phyloP scores from a whole-genome alignment of 1,140 invertebrate genomes.

The Batillaria attramentaria region DNA sequence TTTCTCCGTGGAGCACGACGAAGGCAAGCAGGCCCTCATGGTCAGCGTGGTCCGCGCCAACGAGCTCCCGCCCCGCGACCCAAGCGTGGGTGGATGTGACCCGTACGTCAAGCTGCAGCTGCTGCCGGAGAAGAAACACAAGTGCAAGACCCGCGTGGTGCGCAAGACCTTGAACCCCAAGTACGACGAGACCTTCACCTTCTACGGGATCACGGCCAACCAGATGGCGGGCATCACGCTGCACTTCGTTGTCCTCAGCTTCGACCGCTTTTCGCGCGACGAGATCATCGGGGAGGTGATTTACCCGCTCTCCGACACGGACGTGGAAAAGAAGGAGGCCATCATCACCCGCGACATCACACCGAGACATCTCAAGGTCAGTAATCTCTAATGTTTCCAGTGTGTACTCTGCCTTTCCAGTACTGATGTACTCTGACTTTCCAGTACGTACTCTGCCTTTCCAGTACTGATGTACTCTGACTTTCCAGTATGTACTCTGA shows the following conservation, averaged over 20 bases:
- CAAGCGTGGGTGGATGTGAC: constrained; percentile 82
- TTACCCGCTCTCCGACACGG: constrained; percentile 74
- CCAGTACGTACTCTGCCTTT: no score
- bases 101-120: constrained; percentile 91
- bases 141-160: constrained; percentile 88
- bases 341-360: constrained; percentile 64
- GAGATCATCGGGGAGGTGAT: constrained; percentile 86
- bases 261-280: constrained; percentile 90
- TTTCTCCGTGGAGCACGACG: constrained; percentile 82
- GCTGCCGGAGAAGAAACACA: constrained; percentile 88
- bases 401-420: no score
- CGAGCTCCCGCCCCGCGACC: constrained; percentile 64
- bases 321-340: constrained; percentile 61
- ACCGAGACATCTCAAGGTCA: constrained; percentile 67
- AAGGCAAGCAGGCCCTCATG: constrained; percentile 89
- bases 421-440: no score
- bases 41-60: constrained; percentile 86
- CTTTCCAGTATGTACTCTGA: no score
- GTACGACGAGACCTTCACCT: constrained; percentile 91
- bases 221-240: constrained; percentile 82
- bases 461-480: no score
- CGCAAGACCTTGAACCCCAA: constrained; percentile 88
- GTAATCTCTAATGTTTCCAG: no score
- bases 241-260: constrained; percentile 88
- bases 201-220: constrained; percentile 81